phyloP scores from a whole-genome alignment of 2,888 invertebrate genomes.

The Pyrrhia umbra region DNA sequence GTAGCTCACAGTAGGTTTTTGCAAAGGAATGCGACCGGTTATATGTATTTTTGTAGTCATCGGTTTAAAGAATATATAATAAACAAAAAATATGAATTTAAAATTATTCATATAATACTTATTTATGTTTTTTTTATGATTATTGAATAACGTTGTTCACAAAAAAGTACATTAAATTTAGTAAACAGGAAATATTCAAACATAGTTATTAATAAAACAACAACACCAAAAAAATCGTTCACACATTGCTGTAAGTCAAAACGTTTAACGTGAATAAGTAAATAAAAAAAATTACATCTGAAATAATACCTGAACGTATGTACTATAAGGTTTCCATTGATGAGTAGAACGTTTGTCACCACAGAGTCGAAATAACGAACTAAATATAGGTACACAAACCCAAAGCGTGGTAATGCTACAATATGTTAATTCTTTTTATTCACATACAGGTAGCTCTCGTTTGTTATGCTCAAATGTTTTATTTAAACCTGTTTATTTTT shows the following conservation, averaged over 20 bases:
- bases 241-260: too few relatives aligned
- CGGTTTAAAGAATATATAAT: not conserved
- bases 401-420: not conserved
- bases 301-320: constrained; percentile 57
- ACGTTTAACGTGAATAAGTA: not conserved
- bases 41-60: constrained; percentile 9
- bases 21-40: constrained; percentile 34
- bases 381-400: constrained; percentile 34
- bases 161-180: too few relatives aligned
- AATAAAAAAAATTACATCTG: not conserved
- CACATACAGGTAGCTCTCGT: constrained; percentile 51
- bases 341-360: constrained; percentile 36
- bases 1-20: not conserved
- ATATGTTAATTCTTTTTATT: constrained; percentile 47
- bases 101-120: too few relatives aligned
- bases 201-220: too few relatives aligned
- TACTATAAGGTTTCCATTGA: constrained; percentile 45
- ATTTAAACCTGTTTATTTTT: constrained; percentile 22
- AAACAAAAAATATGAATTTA: not conserved
- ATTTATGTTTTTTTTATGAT: too few relatives aligned
- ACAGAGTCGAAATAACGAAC: constrained; percentile 45
- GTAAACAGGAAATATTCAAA: too few relatives aligned
- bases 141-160: too few relatives aligned
- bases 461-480: constrained; percentile 11
- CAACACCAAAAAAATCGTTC: too few relatives aligned